phyloP scores from a whole-genome alignment of 1,140 invertebrate genomes.

The Drosophila bocki region DNA sequence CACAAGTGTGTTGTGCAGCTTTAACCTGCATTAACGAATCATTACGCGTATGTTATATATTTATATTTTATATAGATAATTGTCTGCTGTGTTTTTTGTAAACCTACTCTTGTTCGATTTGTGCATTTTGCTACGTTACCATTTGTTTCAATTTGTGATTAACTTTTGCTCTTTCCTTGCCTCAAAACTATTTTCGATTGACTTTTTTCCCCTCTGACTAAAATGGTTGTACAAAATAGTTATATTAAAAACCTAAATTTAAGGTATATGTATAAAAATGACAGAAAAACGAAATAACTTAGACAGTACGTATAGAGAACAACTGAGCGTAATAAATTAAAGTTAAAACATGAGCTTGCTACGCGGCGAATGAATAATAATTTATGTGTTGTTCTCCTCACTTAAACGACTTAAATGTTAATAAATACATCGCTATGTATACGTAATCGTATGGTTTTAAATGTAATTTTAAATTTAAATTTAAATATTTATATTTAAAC shows the following conservation, averaged over 20 bases:
- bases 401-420: slow-evolving; percentile 50
- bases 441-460: slow-evolving; percentile 47
- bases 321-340: slow-evolving; percentile 23
- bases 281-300: slow-evolving; percentile 28
- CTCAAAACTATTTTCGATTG: slow-evolving; percentile 16
- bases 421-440: slow-evolving; percentile 54
- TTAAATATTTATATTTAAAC: slow-evolving; percentile 65
- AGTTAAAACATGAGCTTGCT: slow-evolving; percentile 37
- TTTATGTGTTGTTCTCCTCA: slow-evolving; percentile 39
- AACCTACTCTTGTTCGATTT: slow-evolving; percentile 44
- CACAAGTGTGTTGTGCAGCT: slow-evolving; percentile 59
- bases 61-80: slow-evolving; percentile 26
- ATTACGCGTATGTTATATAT: slow-evolving; percentile 8
- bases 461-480: slow-evolving; percentile 49
- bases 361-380: slow-evolving; percentile 36
- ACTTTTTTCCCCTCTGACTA: slow-evolving; percentile 33
- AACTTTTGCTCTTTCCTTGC: slow-evolving; percentile 17
- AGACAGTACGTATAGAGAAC: slow-evolving; percentile 19
- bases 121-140: slow-evolving; percentile 63
- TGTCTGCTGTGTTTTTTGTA: slow-evolving; percentile 3
- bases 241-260: slow-evolving; percentile 20
- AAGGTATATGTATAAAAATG: slow-evolving; percentile 10
- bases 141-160: slow-evolving; percentile 25
- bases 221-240: slow-evolving; percentile 26
- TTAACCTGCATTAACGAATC: slow-evolving; percentile 43